These are phyloP conservation scores for Acleris sparsana DNA, from an alignment of 2,888 invertebrate genomes.

Conservation along the genomic window DNA sequence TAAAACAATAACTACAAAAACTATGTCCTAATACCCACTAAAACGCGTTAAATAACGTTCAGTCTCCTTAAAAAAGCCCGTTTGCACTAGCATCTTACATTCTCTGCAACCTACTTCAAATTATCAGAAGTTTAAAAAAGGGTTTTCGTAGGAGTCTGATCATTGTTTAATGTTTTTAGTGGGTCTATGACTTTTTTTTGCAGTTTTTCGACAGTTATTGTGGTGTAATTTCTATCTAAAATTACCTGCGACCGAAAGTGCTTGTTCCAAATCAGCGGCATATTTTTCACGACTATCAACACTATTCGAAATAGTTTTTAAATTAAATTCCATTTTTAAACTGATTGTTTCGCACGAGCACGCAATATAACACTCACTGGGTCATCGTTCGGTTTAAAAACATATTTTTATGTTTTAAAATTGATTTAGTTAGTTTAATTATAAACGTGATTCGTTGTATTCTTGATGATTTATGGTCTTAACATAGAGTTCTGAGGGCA, in stretches of 20 bases:
- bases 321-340: constrained; percentile 48
- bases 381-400: background rate
- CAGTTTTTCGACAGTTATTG: too few species aligned
- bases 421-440: background rate
- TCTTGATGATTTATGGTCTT: background rate
- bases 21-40: too few species aligned
- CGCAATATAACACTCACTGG: constrained; percentile 1
- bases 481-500: background rate
- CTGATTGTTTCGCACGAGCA: background rate
- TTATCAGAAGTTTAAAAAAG: too few species aligned
- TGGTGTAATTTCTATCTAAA: background rate
- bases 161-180: too few species aligned
- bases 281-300: constrained; percentile 48
- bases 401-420: background rate
- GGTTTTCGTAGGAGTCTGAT: too few species aligned
- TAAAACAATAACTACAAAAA: too few species aligned
- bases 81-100: too few species aligned
- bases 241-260: constrained; percentile 55
- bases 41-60: too few species aligned
- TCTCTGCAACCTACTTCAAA: too few species aligned
- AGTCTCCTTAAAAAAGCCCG: too few species aligned
- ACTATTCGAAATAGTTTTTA: constrained; percentile 53
- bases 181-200: too few species aligned
- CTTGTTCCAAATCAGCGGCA: constrained; percentile 65
- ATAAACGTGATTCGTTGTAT: background rate